Conservation (phyloP, 2,888 invertebrate genomes). For the Clanis bilineata region DNA sequence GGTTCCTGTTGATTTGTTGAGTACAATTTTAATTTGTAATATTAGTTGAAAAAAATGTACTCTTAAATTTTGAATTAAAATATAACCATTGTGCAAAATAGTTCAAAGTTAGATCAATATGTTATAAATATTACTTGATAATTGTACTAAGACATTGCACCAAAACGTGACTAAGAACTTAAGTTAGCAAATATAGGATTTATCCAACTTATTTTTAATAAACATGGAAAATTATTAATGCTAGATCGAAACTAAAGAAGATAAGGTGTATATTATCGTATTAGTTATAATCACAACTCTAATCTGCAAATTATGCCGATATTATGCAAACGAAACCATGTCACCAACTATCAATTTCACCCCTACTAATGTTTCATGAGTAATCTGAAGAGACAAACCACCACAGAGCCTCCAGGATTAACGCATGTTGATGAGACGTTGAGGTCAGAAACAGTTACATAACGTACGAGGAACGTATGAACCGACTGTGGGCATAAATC, state of each 20-base stretch:
- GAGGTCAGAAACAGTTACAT: conserved; percentile 69
- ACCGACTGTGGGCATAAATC: conserved; percentile 70
- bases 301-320: not conserved
- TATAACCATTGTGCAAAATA: no score
- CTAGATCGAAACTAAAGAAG: not conserved
- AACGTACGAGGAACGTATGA: conserved; percentile 62
- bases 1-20: not conserved
- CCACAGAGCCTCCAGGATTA: conserved; percentile 47
- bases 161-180: not conserved
- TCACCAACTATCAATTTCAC: conserved; percentile 7
- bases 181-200: not conserved
- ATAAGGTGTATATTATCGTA: not conserved
- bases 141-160: not conserved
- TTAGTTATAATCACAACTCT: not conserved
- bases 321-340: conserved; percentile 1
- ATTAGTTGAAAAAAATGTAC: no score
- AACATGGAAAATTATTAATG: conserved; percentile 14
- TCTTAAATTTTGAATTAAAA: no score
- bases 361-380: conserved; percentile 28
- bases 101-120: no score
- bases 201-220: not conserved
- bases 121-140: no score
- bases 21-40: not conserved
- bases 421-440: conserved; percentile 65
- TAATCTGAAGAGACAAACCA: conserved; percentile 34